Conservation (phyloP, 2,113 vertebrate species). For the Progne subis region DNA sequence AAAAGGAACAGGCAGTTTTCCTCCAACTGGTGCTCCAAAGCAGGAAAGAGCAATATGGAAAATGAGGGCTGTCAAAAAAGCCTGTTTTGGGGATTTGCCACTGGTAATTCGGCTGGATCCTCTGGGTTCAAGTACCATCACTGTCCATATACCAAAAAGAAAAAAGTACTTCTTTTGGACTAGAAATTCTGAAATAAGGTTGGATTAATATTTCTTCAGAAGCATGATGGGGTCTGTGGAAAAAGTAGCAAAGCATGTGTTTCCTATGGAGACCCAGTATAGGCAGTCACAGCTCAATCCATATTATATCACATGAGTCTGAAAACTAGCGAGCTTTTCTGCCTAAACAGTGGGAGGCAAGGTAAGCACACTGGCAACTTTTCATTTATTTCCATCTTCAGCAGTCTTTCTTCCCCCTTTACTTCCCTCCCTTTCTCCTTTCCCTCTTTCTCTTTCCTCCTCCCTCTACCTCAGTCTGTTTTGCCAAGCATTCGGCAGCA, state of each 20-base stretch:
- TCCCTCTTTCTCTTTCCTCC: neutral
- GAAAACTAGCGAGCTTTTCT: neutral
- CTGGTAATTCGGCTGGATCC: neutral
- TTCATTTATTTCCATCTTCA: neutral
- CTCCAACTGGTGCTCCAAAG: neutral
- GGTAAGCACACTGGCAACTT: neutral
- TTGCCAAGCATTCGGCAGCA: neutral
- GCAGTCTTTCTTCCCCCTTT: fast-evolving
- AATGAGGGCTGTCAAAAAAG: neutral
- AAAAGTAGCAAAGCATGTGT: neutral
- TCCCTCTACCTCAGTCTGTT: neutral
- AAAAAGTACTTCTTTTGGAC: neutral
- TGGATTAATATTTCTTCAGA: neutral
- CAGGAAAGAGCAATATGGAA: neutral
- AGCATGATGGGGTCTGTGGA: neutral
- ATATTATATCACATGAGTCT: neutral
- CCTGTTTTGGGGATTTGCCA: neutral
- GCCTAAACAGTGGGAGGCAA: neutral
- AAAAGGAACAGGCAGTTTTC: neutral
- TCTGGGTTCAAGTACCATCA: neutral
- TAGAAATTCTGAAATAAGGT: neutral
- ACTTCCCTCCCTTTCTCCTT: neutral
- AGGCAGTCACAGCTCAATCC: neutral
- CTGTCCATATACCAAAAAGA: neutral
- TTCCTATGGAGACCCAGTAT: neutral